Evolutionary conservation across 2,888 invertebrate genomes (phyloP).

Genomic region (Odontothrips loti): DNA sequence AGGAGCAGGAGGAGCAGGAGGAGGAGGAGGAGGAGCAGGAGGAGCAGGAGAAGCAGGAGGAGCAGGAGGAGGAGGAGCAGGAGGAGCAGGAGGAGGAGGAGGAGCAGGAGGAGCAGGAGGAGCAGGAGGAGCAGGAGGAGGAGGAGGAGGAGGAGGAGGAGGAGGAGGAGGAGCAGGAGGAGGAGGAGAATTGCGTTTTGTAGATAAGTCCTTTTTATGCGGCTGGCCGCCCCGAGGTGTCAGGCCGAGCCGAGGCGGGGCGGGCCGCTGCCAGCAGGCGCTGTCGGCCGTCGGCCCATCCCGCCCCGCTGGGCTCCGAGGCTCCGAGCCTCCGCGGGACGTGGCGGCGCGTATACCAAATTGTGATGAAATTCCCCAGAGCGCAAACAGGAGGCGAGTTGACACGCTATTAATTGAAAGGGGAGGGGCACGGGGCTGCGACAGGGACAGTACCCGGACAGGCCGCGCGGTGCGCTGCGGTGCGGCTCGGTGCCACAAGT

Average conservation of each 20-base stretch:
- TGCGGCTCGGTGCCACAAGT: background rate
- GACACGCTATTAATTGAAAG: slow-evolving; percentile 15
- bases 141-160: background rate
- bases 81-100: background rate
- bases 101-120: background rate
- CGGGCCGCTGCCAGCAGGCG: background rate
- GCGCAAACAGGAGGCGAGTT: background rate
- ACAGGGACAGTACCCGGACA: background rate
- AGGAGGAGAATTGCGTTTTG: background rate
- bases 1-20: no score
- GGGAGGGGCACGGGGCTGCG: background rate
- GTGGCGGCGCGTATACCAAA: background rate
- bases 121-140: background rate
- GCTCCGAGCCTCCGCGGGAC: no score
- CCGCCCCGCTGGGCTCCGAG: no score
- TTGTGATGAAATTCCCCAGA: background rate
- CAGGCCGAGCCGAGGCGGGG: background rate
- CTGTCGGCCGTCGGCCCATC: no score
- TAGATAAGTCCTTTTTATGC: slow-evolving; percentile 24
- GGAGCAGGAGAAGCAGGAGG: background rate
- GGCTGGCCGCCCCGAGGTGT: background rate
- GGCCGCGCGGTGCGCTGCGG: background rate
- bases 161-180: background rate
- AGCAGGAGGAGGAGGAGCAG: background rate
- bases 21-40: no score